phyloP scores from a whole-genome alignment of 2,113 vertebrate genomes.

The Dipodomys ordii region DNA sequence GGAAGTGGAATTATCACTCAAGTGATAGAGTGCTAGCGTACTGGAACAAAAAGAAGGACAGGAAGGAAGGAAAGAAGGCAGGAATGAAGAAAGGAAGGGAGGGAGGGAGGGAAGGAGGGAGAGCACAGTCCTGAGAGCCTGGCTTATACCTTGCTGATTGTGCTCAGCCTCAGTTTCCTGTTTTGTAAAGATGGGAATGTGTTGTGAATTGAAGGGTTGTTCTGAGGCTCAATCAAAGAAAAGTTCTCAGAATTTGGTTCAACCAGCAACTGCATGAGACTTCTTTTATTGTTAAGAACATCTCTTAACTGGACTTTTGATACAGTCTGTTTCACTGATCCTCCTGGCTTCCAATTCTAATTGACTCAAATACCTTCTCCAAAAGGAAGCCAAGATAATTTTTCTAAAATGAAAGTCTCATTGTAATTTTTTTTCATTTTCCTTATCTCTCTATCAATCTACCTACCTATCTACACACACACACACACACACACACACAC shows the following conservation, averaged over 20 bases:
- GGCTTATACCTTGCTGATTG: neutral
- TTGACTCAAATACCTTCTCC: neutral
- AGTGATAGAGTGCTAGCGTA: no score
- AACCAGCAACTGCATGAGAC: neutral
- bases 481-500: no score
- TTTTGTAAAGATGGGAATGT: neutral
- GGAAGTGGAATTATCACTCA: no score
- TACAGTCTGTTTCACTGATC: neutral
- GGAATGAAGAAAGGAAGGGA: no score
- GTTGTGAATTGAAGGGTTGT: neutral
- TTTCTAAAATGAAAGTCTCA: conserved; percentile 38
- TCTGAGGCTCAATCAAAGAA: neutral
- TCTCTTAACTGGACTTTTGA: neutral
- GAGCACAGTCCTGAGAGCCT: neutral
- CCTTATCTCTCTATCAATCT: neutral
- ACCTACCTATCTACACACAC: no score
- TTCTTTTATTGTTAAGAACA: neutral
- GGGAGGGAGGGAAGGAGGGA: no score
- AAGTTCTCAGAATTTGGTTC: neutral
- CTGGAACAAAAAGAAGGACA: no score
- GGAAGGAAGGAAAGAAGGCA: no score
- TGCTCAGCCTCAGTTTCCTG: neutral
- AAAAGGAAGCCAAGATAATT: conserved; percentile 21
- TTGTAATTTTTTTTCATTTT: neutral
- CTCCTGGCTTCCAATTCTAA: neutral